These are phyloP conservation scores for Rhinoraja longicauda DNA, from an alignment of 2,797 vertebrate genomes.

Conservation along the genomic window DNA sequence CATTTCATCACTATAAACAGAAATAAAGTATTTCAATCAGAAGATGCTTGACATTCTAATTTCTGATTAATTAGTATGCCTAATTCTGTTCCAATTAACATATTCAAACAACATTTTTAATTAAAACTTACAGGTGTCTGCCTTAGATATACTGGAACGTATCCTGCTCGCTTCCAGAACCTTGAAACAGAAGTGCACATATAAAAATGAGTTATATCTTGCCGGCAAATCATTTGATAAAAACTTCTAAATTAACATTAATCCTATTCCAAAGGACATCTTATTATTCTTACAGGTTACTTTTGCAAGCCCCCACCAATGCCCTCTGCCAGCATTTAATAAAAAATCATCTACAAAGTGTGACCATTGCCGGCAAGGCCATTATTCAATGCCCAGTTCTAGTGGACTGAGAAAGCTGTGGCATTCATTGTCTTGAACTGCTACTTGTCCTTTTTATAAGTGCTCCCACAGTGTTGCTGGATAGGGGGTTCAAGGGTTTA, in stretches of 20 bases:
- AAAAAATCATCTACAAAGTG: too few relatives aligned
- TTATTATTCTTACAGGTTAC: not conserved
- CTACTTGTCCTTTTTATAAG: too few relatives aligned
- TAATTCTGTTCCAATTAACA: not conserved
- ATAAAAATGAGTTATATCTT: not conserved
- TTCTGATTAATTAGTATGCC: not conserved
- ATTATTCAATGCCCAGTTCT: too few relatives aligned
- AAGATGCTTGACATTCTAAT: not conserved
- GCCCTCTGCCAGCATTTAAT: not conserved
- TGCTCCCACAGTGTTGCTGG: too few relatives aligned
- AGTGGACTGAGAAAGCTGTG: too few relatives aligned
- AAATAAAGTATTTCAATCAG: not conserved
- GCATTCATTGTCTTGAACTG: too few relatives aligned
- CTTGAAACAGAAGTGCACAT: conserved; percentile 52
- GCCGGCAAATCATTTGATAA: not conserved
- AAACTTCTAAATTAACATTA: not conserved
- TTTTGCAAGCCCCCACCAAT: not conserved
- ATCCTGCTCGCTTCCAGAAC: conserved; percentile 93
- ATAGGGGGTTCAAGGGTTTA: too few relatives aligned
- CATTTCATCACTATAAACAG: not conserved
- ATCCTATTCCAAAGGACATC: not conserved
- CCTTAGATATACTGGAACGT: conserved; percentile 85
- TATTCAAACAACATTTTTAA: not conserved
- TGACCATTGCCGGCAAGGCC: too few relatives aligned
- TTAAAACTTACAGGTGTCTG: conserved; percentile 81